These are phyloP conservation scores for Stegodyphus mimosarum DNA, from an alignment of 1,140 invertebrate genomes.

Conservation along the genomic window DNA sequence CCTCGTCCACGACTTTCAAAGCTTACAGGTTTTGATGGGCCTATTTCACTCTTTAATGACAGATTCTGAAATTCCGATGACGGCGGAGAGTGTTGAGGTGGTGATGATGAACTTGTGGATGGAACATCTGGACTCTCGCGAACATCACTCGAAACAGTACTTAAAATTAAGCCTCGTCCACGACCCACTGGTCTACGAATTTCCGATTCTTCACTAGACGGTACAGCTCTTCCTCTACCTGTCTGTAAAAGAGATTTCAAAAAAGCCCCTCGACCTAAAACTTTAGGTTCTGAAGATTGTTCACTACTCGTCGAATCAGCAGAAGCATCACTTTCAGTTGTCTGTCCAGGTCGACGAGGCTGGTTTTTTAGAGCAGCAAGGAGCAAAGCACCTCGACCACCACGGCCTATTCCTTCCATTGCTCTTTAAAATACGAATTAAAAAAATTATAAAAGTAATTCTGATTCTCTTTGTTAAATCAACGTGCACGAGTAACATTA, in stretches of 20 bases:
- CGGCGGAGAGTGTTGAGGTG: background rate
- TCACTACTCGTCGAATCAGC: background rate
- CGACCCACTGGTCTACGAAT: background rate
- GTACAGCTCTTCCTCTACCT: conserved; percentile 11
- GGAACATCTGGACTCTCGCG: background rate
- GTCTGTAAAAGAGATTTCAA: conserved; percentile 6
- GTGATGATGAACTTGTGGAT: background rate
- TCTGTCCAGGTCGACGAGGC: conserved; percentile 33
- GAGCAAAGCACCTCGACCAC: conserved; percentile 40
- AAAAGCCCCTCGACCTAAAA: conserved; percentile 27
- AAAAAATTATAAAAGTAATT: too few species aligned
- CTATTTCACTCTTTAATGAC: too few species aligned
- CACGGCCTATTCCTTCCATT: conserved; percentile 31
- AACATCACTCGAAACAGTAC: background rate
- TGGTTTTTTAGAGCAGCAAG: conserved; percentile 32
- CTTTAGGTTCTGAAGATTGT: background rate
- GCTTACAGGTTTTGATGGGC: too few species aligned
- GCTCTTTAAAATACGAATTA: too few species aligned
- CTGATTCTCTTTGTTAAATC: too few species aligned
- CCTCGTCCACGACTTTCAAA: background rate
- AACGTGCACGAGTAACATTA: too few species aligned
- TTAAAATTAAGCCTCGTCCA: conserved; percentile 33
- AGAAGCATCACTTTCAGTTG: background rate
- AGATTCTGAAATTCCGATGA: too few species aligned
- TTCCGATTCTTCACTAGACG: background rate